Conservation (phyloP, 2,888 invertebrate species). For the Tetropium fuscum region DNA sequence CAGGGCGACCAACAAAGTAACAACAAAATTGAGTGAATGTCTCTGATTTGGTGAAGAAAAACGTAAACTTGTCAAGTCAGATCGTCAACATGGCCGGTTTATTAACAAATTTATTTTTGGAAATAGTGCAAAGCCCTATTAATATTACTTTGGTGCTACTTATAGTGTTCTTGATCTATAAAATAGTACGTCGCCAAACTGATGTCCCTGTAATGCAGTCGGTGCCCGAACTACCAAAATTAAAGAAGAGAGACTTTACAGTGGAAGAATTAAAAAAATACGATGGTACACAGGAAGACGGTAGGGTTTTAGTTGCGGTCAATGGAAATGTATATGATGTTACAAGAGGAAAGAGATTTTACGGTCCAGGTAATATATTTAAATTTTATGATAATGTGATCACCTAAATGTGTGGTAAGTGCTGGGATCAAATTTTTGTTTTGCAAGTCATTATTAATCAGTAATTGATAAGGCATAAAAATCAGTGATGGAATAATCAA, state of each 20-base stretch:
- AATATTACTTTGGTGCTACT: constrained; percentile 77
- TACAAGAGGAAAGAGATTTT: constrained; percentile 89
- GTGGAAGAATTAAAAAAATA: constrained; percentile 86
- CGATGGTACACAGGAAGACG: constrained; percentile 89
- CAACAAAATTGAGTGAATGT: background rate
- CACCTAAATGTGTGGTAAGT: background rate
- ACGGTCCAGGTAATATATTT: constrained; percentile 85
- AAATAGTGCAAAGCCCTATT: constrained; percentile 78
- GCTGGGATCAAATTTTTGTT: background rate
- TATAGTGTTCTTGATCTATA: constrained; percentile 79
- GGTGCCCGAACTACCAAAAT: constrained; percentile 79
- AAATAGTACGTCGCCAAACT: constrained; percentile 73
- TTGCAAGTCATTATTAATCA: constrained; percentile 4
- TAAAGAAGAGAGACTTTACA: constrained; percentile 91
- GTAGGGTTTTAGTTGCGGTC: constrained; percentile 90
- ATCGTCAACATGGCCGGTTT: constrained; percentile 60
- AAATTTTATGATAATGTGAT: background rate
- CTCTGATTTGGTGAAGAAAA: no score
- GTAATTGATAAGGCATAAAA: no score
- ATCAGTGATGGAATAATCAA: no score
- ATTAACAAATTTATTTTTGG: constrained; percentile 67
- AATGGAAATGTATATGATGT: constrained; percentile 97
- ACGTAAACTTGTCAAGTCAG: constrained; percentile 32
- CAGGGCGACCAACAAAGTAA: constrained; percentile 12
- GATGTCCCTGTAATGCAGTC: constrained; percentile 59